Evolutionary conservation across 2,888 invertebrate genomes (phyloP), one percentile per base, ranked within the genome.

Genomic region (Pelosia muscerda): DNA sequence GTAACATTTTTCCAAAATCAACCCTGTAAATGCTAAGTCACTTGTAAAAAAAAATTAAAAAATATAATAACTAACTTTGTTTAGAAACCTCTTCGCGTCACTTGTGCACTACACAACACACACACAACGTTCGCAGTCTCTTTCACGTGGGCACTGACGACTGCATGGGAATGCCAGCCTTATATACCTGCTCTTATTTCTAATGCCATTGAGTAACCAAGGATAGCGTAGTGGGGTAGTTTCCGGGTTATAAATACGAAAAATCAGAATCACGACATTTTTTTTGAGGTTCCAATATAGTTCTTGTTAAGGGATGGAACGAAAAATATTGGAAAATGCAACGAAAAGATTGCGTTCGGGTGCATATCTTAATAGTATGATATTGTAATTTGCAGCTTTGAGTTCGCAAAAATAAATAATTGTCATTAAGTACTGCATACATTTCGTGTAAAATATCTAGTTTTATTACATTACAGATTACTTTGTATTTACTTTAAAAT

Each of bases 131-230:
- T 63, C 49, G 71, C 54, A 63, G 62, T 55, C 26, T 58, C 61
- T 65, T 34, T 59, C 58, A 72, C 76, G 78, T 73, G 74, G 70
- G 66, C 57, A 84, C 84, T 84, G 82, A 66, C 64, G 62, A 60
- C 49, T 68, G 68, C 68, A 71, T 38, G 64, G 63, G 55, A 65
- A 60, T 34, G 59, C 49, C 13, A 65, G 74, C 65, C 78, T 87
- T 89, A 82, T 89, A 90, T 90, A 90, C 79, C 75, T 87, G 85
- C 79, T 86, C 85, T 85, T 85, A 84, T 83, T 85, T 85, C 83
- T 81, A 76, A 73, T 70, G 59, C 42, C 72, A 68, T 82, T 82
- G 69, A 57, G 74, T 65, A 81, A 79, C 71, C 76, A 79, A 84
- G 84, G 85, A 83, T 82, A 68, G 57, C 23, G 61, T 74, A 71